Evolutionary conservation across 2,113 vertebrate species (phyloP), one percentile per base, ranked within the genome.

Genomic region (Paradisaea rubra): DNA sequence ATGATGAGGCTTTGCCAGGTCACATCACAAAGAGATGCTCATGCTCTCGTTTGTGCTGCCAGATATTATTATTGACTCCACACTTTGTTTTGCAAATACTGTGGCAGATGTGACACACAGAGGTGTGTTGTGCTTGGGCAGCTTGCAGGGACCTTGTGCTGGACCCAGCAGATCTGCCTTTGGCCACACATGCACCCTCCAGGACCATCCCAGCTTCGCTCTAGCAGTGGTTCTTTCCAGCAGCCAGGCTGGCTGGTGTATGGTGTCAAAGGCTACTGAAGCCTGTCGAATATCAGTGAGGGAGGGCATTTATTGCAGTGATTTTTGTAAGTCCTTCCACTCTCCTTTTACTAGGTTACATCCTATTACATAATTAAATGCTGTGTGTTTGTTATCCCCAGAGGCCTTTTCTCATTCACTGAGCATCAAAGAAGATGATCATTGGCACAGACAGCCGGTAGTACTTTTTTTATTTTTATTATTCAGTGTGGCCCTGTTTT

Each of bases 311-410:
- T 53, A 39, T 35, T 60, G 21, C 49, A 68, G 27, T 85, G 47
- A 50, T 71, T 70, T 65, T 61, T 70, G 1, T 6, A 56, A 82
- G 27, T 60, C 39, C 56, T 93, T 93, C 64, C 33, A 37, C 27
- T 88, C 39, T 59, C 2, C 0, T 89, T 90, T 81, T 78, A 56
- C 30, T 56, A 68, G 56, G 61, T 79, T 93, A 24, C 28, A 56
- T 81, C 44, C 64, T 88, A 41, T 86, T 92, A 60, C 41, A 44
- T 89, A 92, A 95, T 79, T 78, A 87, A 81, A 72, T 68, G 33
- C 21, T 85, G 24, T 52, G 28, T 60, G 56, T 71, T 81, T 74
- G 69, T 85, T 85, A 84, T 85, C 42, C 73, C 73, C 19, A 33
- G 65, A 81, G 86, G 83, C 54, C n/a, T 91, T 93, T 76, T 86